phyloP scores from a whole-genome alignment of 2,888 invertebrate species.

The Clanis bilineata region DNA sequence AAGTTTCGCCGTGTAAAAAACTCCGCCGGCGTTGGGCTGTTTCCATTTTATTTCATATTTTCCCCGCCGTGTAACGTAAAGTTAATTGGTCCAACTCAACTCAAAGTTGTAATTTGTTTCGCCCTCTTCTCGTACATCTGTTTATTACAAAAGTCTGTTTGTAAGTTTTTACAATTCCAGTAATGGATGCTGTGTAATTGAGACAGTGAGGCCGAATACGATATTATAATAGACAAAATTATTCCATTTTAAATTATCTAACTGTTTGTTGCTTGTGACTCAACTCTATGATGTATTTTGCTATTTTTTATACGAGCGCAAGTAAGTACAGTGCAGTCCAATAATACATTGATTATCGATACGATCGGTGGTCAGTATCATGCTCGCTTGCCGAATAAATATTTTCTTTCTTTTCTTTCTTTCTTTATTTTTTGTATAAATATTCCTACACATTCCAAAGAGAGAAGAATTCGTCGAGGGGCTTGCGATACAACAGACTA shows the following conservation, averaged over 20 bases:
- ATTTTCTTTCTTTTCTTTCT: too few relatives aligned
- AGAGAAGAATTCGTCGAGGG: too few relatives aligned
- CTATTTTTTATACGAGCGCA: too few relatives aligned
- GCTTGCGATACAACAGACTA: too few relatives aligned
- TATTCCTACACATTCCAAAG: too few relatives aligned
- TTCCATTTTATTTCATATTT: constrained; percentile 80
- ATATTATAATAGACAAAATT: constrained; percentile 32
- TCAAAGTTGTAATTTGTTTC: constrained; percentile 79
- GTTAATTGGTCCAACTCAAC: constrained; percentile 78
- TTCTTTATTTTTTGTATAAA: too few relatives aligned
- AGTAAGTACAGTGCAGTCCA: too few relatives aligned
- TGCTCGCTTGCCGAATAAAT: too few relatives aligned
- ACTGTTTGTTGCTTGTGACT: neutral
- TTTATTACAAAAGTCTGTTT: constrained; percentile 65
- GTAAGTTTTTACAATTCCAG: constrained; percentile 49
- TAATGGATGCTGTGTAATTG: constrained; percentile 36
- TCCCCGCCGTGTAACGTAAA: constrained; percentile 74
- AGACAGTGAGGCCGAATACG: constrained; percentile 27
- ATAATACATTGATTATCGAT: too few relatives aligned
- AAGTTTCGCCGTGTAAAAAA: constrained; percentile 72
- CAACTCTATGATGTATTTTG: too few relatives aligned
- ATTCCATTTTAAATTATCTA: constrained; percentile 31
- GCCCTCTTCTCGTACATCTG: constrained; percentile 66
- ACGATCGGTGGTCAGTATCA: too few relatives aligned
- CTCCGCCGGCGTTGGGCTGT: constrained; percentile 61